Base-by-base conservation (phyloP, 2,888 invertebrate species). In the Acleris cristana region DNA sequence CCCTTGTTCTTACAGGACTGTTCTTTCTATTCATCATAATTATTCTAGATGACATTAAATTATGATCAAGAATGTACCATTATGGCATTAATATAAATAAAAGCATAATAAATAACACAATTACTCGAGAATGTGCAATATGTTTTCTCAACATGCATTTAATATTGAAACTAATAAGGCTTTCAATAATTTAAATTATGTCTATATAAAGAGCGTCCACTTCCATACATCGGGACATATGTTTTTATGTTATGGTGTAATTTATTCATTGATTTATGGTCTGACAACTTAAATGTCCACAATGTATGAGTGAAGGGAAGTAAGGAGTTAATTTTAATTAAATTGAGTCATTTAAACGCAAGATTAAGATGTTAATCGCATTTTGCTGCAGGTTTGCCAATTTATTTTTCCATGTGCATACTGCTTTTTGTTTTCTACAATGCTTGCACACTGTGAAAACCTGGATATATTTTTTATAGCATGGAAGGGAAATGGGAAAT, bases 91-190 rank as follows among this genome's bases (percentile, higher is more conserved):
- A 23, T 56, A 40, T 44, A 21, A 23, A 44, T 56, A 44, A 56
- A 21, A 44, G 21, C 19, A 34, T 16, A 56, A 44, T 56, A 56
- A 56, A 56, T 62, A 48, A 63, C 66, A 71, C 59, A 72, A 72
- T 70, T 64, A 70, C 56, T 19, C 51, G 70, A 58, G 72, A 73
- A 75, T 75, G 73, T 72, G 56, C 34, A n/a, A 51, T 55, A 64
- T 64, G 55, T 68, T n/a, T n/a, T 64, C 54, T 68, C 55, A 55
- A 34, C 51, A 8, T 64, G 68, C 69, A 72, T 70, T 70, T 70
- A 70, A 71, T 73, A 72, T 72, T 70, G 60, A 56, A 68, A 53
- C 60, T 70, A 72, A 72, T 72, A 69, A 71, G 64, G 56, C 14
- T 53, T 53, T 48, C 61, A 49, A 62, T 62, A 63, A 64, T 66